phyloP scores from a whole-genome alignment of 2,113 vertebrate genomes.

The Trichomycterus rosablanca region DNA sequence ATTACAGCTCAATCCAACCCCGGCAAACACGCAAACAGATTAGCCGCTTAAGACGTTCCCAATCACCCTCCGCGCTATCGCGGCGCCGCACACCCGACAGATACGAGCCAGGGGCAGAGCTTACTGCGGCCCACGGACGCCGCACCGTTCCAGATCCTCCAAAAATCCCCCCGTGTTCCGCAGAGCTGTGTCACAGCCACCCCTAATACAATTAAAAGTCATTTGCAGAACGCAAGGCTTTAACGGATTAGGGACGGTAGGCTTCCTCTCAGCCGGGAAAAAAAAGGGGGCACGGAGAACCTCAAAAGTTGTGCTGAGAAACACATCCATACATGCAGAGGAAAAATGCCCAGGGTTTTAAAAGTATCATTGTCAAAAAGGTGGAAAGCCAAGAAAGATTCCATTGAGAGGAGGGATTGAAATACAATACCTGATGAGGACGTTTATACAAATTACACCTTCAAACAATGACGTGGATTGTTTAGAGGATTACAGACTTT shows the following conservation, averaged over 20 bases:
- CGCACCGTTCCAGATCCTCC: constrained; percentile 62
- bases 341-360: background rate
- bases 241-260: constrained; percentile 59
- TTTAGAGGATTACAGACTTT: too few species aligned
- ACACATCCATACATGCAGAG: constrained; percentile 26
- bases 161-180: constrained; percentile 66
- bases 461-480: constrained; percentile 13
- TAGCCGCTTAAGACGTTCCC: constrained; percentile 76
- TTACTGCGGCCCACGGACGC: constrained; percentile 61
- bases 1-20: constrained; percentile 80
- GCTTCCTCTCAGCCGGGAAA: constrained; percentile 10
- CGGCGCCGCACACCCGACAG: constrained; percentile 72
- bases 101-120: constrained; percentile 75
- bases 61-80: constrained; percentile 75
- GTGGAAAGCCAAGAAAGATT: too few species aligned
- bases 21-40: constrained; percentile 83
- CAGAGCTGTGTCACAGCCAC: constrained; percentile 72
- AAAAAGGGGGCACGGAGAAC: constrained; percentile 21
- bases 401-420: constrained; percentile 16
- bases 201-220: constrained; percentile 81
- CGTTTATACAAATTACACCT: constrained; percentile 19
- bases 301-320: constrained; percentile 49
- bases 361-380: too few species aligned
- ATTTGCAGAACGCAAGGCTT: constrained; percentile 70
- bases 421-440: constrained; percentile 40